Conservation (phyloP, 2,888 invertebrate species). For the Copidosoma aretas region DNA sequence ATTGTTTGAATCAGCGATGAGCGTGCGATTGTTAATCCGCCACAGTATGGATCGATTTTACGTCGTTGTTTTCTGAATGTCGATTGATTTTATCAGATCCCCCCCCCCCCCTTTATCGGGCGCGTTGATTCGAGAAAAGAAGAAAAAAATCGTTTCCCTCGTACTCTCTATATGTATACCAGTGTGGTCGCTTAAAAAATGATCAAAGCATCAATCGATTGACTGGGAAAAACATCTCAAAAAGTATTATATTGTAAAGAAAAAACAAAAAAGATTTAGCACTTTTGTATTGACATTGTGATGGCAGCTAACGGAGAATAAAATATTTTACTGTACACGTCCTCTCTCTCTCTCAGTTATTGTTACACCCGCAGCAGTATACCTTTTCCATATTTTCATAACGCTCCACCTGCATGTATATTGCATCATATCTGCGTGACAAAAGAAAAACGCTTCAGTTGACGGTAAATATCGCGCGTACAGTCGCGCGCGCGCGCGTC, state of each 20-base stretch:
- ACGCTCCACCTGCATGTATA: too few species aligned
- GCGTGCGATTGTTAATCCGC: conserved; percentile 1
- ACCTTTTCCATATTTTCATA: too few species aligned
- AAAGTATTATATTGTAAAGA: conserved; percentile 38
- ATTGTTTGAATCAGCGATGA: conserved; percentile 2
- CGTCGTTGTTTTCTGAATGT: background rate
- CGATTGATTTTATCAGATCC: background rate
- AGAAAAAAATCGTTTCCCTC: background rate
- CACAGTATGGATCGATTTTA: background rate
- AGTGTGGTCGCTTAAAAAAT: background rate
- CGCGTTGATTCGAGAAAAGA: background rate
- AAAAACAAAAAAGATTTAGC: conserved; percentile 35
- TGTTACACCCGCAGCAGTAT: too few species aligned
- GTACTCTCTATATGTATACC: background rate
- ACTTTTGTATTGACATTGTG: conserved; percentile 43
- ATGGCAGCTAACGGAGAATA: conserved; percentile 48
- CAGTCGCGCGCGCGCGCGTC: too few species aligned
- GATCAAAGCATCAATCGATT: conserved; percentile 14
- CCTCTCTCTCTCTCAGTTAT: too few species aligned
- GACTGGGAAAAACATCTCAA: conserved; percentile 24
- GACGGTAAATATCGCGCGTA: too few species aligned
- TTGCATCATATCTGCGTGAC: too few species aligned
- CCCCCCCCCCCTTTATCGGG: too few species aligned
- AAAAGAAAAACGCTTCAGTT: too few species aligned
- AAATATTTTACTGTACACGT: conserved; percentile 52